A percentile compares a stretch with the other conserved stretches of the same genome.
Conservation (phyloP, 2,797 vertebrate genomes). For the Lacerta bilineata region DNA sequence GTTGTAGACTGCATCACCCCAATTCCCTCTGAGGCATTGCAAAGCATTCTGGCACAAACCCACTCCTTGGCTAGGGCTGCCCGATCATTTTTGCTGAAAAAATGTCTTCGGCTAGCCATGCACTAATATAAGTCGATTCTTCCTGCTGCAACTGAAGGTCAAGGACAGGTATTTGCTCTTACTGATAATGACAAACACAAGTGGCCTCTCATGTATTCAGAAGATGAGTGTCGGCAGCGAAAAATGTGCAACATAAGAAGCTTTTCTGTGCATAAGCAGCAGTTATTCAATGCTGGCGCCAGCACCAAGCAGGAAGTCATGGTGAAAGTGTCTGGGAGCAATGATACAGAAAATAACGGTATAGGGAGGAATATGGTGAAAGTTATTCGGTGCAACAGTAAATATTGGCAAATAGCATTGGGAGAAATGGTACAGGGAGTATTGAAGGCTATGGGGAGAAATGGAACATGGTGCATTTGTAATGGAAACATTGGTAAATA, state of each 20-base stretch:
- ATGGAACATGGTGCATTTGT: conserved; percentile 2
- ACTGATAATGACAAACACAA: conserved; percentile 28
- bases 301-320: conserved; percentile 15
- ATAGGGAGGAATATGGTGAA: too few relatives aligned
- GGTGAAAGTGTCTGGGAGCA: neutral
- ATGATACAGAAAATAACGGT: too few relatives aligned
- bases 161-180: conserved; percentile 21
- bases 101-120: neutral
- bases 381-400: too few relatives aligned
- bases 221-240: neutral
- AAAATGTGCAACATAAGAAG: conserved; percentile 13
- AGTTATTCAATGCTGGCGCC: conserved; percentile 21
- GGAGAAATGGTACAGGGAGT: too few relatives aligned
- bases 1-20: neutral
- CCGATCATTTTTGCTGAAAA: neutral
- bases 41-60: neutral
- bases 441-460: too few relatives aligned
- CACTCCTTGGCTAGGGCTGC: neutral
- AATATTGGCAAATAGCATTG: too few relatives aligned
- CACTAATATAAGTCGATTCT: conserved; percentile 14
- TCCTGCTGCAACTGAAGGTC: conserved; percentile 31
- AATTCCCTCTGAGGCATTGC: neutral
- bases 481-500: too few relatives aligned
- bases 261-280: neutral
- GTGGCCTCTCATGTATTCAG: conserved; percentile 21